These are phyloP conservation scores for Zaprionus inermis DNA, from an alignment of 1,140 invertebrate species.

Conservation along the genomic window DNA sequence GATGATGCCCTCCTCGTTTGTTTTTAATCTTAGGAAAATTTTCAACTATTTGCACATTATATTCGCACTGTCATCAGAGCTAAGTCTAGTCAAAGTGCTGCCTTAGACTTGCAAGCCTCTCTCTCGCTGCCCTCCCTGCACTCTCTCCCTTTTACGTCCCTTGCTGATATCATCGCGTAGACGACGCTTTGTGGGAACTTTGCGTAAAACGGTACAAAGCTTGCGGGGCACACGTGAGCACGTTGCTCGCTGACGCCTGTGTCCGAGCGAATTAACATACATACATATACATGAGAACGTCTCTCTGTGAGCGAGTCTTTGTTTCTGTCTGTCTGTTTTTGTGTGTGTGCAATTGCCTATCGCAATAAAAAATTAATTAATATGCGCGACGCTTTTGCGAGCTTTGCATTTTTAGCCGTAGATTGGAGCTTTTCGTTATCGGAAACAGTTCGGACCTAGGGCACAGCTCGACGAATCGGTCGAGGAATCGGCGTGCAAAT, in stretches of 20 bases:
- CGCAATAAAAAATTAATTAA: slow-evolving; percentile 60
- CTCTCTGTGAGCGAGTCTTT: background rate
- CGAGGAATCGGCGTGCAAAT: slow-evolving; percentile 17
- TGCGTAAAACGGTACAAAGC: slow-evolving; percentile 60
- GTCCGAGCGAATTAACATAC: slow-evolving; percentile 7
- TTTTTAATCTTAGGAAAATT: background rate
- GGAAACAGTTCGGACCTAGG: slow-evolving; percentile 46
- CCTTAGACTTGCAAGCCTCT: background rate
- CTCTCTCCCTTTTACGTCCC: background rate
- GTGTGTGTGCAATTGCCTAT: slow-evolving; percentile 47
- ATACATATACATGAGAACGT: slow-evolving; percentile 21
- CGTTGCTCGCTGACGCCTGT: slow-evolving; percentile 25
- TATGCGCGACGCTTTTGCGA: slow-evolving; percentile 23
- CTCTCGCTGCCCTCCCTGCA: background rate
- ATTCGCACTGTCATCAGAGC: background rate
- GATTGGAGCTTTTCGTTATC: slow-evolving; percentile 1
- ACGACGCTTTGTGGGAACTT: slow-evolving; percentile 43
- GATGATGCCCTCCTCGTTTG: background rate
- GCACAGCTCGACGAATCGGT: slow-evolving; percentile 23
- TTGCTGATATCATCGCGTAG: slow-evolving; percentile 42
- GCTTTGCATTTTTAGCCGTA: slow-evolving; percentile 31
- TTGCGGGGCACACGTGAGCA: slow-evolving; percentile 61
- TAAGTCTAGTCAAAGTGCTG: background rate
- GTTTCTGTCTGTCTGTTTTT: slow-evolving; percentile 35
- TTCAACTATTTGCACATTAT: slow-evolving; percentile 1